phyloP scores from a whole-genome alignment of 2,888 invertebrate genomes.

The Ptychoptera albimana region DNA sequence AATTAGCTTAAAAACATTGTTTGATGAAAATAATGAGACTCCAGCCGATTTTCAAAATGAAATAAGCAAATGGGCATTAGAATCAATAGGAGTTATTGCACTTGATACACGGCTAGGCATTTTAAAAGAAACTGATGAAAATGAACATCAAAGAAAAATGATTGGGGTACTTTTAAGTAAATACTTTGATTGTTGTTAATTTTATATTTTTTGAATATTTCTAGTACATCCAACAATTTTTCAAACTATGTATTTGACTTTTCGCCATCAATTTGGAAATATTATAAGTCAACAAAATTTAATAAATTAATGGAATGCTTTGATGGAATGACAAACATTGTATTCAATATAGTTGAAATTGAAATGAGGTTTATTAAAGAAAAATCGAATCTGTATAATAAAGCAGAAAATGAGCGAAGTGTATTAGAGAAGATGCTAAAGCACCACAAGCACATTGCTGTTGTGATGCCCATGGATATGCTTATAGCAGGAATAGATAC shows the following conservation, averaged over 20 bases:
- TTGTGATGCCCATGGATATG: slow-evolving; percentile 48
- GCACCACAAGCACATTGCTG: slow-evolving; percentile 38
- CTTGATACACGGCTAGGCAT: slow-evolving; percentile 17
- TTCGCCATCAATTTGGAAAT: slow-evolving; percentile 23
- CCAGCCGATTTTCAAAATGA: slow-evolving; percentile 29
- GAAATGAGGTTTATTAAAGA: slow-evolving; percentile 38
- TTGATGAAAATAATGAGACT: slow-evolving; percentile 12
- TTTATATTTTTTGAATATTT: background rate
- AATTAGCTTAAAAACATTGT: slow-evolving; percentile 16
- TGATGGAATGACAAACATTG: slow-evolving; percentile 18
- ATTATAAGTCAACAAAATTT: slow-evolving; percentile 19
- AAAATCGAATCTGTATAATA: slow-evolving; percentile 29
- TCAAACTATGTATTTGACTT: slow-evolving; percentile 20
- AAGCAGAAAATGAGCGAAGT: slow-evolving; percentile 20
- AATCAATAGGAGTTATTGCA: slow-evolving; percentile 26
- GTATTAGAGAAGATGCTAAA: slow-evolving; percentile 41
- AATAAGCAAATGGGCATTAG: slow-evolving; percentile 36
- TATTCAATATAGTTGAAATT: slow-evolving; percentile 7
- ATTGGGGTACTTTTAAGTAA: slow-evolving; percentile 11
- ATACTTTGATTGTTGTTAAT: background rate
- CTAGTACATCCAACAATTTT: slow-evolving; percentile 11
- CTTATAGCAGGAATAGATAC: slow-evolving; percentile 49
- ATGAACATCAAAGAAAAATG: slow-evolving; percentile 16
- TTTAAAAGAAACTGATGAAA: slow-evolving; percentile 12
- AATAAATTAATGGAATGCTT: slow-evolving; percentile 19